These are phyloP conservation scores for Sphaerophoria rueppellii DNA, from an alignment of 2,888 invertebrate genomes.

Conservation along the genomic window DNA sequence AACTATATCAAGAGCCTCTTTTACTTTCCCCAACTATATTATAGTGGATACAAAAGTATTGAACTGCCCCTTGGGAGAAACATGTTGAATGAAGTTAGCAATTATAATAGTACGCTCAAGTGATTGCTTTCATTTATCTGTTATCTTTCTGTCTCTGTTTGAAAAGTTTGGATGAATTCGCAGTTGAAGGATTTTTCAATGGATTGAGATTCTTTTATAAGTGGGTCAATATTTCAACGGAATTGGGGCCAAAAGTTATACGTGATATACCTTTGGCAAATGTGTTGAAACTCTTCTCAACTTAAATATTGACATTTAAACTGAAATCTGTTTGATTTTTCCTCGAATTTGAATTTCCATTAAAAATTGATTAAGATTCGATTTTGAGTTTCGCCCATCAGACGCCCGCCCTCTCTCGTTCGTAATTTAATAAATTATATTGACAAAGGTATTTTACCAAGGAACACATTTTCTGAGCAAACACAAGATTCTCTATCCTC, in stretches of 20 bases:
- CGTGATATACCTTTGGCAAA: not conserved
- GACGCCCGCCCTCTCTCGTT: too few species aligned
- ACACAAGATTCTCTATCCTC: not conserved
- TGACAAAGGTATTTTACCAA: too few species aligned
- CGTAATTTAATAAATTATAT: too few species aligned
- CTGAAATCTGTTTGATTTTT: too few species aligned
- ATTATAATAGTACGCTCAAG: constrained; percentile 54
- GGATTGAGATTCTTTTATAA: not conserved
- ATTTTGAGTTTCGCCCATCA: too few species aligned
- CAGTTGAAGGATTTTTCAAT: not conserved
- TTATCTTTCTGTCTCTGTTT: constrained; percentile 36
- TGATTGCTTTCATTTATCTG: constrained; percentile 41
- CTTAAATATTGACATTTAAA: too few species aligned
- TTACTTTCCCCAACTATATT: not conserved
- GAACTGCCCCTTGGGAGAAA: constrained; percentile 19
- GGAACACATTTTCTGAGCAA: too few species aligned
- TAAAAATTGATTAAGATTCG: too few species aligned
- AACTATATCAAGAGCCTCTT: not conserved
- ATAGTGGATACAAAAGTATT: not conserved
- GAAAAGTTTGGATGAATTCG: constrained; percentile 4
- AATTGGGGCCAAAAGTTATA: not conserved
- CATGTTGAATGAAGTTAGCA: constrained; percentile 44
- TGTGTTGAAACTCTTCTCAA: too few species aligned
- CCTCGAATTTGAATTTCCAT: too few species aligned
- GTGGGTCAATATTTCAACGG: constrained; percentile 7